These are phyloP conservation scores for Pycnonotus jocosus DNA, from an alignment of 2,113 vertebrate genomes.

Conservation along the genomic window DNA sequence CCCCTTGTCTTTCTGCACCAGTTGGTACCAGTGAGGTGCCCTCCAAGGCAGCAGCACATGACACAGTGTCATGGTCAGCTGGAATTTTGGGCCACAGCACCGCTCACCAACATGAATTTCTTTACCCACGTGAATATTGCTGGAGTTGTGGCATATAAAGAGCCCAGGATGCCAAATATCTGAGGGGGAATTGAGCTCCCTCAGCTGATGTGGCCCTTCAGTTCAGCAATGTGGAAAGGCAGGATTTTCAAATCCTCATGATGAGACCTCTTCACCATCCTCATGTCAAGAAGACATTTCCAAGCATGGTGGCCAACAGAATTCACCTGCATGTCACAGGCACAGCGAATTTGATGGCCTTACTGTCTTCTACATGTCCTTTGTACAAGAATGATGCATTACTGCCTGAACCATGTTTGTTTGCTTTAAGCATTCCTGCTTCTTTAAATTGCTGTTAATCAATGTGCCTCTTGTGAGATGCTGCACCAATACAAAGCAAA, in stretches of 20 bases:
- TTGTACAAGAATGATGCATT: background rate
- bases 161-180: background rate
- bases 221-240: background rate
- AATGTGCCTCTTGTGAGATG: background rate
- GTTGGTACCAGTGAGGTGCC: background rate
- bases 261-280: background rate
- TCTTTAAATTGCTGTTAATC: background rate
- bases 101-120: background rate
- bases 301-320: background rate
- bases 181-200: background rate
- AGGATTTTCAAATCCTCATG: background rate
- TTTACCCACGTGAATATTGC: background rate
- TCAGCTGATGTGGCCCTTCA: background rate
- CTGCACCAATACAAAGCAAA: background rate
- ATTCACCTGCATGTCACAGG: background rate
- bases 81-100: background rate
- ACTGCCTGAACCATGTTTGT: background rate
- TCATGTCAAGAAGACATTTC: background rate
- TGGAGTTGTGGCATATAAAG: fast-evolving
- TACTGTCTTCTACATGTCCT: background rate
- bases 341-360: background rate
- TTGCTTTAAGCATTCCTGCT: background rate
- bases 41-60: background rate
- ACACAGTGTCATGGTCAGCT: background rate
- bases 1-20: background rate